phyloP scores from a whole-genome alignment of 2,113 vertebrate genomes.

The Seriola dumerili region DNA sequence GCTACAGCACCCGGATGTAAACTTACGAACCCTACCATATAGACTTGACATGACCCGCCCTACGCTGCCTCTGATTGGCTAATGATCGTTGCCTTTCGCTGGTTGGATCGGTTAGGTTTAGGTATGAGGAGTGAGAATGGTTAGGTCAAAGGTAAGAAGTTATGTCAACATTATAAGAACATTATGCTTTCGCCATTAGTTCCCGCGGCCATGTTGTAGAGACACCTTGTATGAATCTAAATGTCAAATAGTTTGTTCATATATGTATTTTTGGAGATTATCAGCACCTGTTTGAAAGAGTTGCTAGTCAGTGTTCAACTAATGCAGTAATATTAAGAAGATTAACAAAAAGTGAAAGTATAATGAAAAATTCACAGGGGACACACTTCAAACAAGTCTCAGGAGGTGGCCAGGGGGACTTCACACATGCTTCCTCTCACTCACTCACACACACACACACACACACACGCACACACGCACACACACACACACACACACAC shows the following conservation, averaged over 20 bases:
- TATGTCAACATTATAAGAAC: too few species aligned
- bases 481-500: neutral
- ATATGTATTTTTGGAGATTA: neutral
- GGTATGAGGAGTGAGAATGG: too few species aligned
- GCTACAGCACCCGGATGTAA: too few species aligned
- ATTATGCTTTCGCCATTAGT: too few species aligned
- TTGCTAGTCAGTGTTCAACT: neutral
- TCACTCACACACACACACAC: neutral
- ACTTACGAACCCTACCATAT: too few species aligned
- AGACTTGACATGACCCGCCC: too few species aligned
- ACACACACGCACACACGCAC: neutral
- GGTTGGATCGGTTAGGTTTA: too few species aligned
- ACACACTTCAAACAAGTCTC: slow-evolving; percentile 7
- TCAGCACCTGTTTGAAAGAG: neutral
- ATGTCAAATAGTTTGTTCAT: neutral
- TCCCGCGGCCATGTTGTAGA: neutral
- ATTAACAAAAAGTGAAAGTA: neutral
- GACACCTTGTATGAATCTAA: neutral
- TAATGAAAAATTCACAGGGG: slow-evolving; percentile 15
- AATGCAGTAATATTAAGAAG: neutral
- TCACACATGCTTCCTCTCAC: slow-evolving; percentile 5
- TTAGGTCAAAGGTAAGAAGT: too few species aligned
- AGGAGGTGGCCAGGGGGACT: neutral
- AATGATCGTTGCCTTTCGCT: too few species aligned
- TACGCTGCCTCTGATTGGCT: too few species aligned